Evolutionary conservation across 2,113 vertebrate genomes (phyloP).

Genomic region (Dunckerocampus dactyliophorus): DNA sequence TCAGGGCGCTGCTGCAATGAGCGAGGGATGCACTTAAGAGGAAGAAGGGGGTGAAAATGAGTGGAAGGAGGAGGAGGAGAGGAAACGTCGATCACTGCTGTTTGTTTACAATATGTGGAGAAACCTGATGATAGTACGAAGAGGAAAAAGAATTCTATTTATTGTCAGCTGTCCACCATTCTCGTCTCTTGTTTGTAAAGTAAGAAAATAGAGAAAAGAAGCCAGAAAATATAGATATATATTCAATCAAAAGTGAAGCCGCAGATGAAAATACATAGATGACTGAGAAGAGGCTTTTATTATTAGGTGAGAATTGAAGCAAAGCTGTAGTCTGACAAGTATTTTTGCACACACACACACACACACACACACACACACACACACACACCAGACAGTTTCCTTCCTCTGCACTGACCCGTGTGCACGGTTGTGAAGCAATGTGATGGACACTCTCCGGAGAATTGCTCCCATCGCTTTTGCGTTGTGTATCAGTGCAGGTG

Average conservation of each 20-base stretch:
- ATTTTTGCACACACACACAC: conserved; percentile 71
- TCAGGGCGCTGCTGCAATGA: conserved; percentile 90
- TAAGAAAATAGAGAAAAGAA: conserved; percentile 67
- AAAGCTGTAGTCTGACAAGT: conserved; percentile 61
- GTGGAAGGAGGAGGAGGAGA: conserved; percentile 25
- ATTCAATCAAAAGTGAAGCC: conserved; percentile 50
- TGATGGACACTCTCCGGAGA: conserved; percentile 67
- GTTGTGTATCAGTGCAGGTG: conserved; percentile 35
- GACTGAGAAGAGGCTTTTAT: conserved; percentile 57
- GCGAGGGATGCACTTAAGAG: conserved; percentile 33
- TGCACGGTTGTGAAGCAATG: conserved; percentile 39
- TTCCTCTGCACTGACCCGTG: conserved; percentile 37
- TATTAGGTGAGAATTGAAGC: conserved; percentile 46
- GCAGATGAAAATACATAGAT: conserved; percentile 60
- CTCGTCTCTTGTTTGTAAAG: conserved; percentile 79
- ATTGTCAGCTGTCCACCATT: conserved; percentile 79
- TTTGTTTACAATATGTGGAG: conserved; percentile 63
- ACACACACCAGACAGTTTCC: conserved; percentile 15
- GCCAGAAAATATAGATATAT: conserved; percentile 76
- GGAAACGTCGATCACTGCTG: conserved; percentile 50
- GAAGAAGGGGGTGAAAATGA: conserved; percentile 14
- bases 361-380: neutral
- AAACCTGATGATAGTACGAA: conserved; percentile 62
- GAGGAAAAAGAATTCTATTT: conserved; percentile 72
- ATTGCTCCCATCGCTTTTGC: conserved; percentile 49